Evolutionary conservation across 2,888 invertebrate genomes (phyloP).

Genomic region (Aporophyla lueneburgensis): DNA sequence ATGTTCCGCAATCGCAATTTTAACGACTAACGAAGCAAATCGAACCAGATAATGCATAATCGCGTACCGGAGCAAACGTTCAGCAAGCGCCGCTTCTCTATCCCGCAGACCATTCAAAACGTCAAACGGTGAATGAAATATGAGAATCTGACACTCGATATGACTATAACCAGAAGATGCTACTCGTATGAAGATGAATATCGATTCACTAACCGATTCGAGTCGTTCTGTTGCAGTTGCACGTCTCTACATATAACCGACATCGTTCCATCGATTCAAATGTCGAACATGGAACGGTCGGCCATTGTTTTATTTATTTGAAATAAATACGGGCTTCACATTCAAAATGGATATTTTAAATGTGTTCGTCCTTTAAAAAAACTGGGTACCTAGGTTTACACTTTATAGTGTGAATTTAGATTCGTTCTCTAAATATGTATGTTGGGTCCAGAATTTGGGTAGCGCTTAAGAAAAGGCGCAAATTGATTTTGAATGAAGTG

Average conservation of each 20-base stretch:
- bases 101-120: constrained; percentile 55
- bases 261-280: constrained; percentile 14
- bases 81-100: constrained; percentile 28
- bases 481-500: constrained; percentile 34
- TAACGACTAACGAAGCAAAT: constrained; percentile 9
- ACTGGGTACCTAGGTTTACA: background rate
- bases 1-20: constrained; percentile 14
- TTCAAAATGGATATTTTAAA: background rate
- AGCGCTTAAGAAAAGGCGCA: constrained; percentile 16
- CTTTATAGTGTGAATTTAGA: constrained; percentile 38
- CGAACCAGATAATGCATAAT: constrained; percentile 35
- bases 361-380: background rate
- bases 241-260: constrained; percentile 6
- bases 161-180: constrained; percentile 57
- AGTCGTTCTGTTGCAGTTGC: constrained; percentile 24
- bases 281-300: constrained; percentile 7
- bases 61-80: constrained; percentile 32
- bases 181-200: constrained; percentile 58
- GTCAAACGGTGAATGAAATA: constrained; percentile 62
- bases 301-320: constrained; percentile 29
- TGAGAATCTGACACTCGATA: constrained; percentile 59
- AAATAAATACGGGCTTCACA: background rate
- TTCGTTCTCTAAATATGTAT: constrained; percentile 40
- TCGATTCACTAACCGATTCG: constrained; percentile 50
- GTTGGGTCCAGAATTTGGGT: constrained; percentile 32